These are phyloP conservation scores for Pelosia muscerda DNA, from an alignment of 2,888 invertebrate species.

Conservation along the genomic window DNA sequence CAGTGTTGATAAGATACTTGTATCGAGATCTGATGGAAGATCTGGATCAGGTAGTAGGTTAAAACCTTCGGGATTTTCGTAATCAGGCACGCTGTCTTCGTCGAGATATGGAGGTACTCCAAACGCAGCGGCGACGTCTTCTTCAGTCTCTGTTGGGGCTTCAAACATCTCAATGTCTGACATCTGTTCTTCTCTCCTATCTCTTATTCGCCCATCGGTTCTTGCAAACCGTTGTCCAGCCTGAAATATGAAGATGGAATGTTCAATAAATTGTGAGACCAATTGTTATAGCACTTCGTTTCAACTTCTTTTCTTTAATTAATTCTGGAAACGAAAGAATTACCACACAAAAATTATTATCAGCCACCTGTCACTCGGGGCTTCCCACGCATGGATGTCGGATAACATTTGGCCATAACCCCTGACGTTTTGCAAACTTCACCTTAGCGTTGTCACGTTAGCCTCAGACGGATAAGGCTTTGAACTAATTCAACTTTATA, in stretches of 20 bases:
- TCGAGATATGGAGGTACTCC: constrained; percentile 3
- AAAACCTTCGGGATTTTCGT: neutral
- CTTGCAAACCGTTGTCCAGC: constrained; percentile 86
- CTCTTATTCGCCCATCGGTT: constrained; percentile 59
- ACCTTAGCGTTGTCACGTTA: too few species aligned
- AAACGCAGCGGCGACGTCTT: neutral
- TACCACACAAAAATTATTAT: too few species aligned
- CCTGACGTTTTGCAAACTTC: too few species aligned
- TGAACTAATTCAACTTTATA: too few species aligned
- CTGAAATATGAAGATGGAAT: constrained; percentile 50
- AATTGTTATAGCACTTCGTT: neutral
- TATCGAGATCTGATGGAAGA: neutral
- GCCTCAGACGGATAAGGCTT: too few species aligned
- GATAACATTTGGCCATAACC: too few species aligned
- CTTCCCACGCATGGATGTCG: too few species aligned
- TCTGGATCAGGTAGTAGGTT: constrained; percentile 1
- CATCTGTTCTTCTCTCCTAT: neutral
- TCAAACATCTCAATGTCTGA: neutral
- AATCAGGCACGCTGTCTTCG: neutral
- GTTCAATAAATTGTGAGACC: neutral
- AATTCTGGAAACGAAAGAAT: too few species aligned
- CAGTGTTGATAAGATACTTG: constrained; percentile 22
- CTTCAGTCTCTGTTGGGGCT: neutral
- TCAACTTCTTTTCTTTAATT: too few species aligned
- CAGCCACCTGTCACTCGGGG: too few species aligned